Evolutionary conservation across 2,797 vertebrate species (phyloP).

Genomic region (Enteromius mattozi): DNA sequence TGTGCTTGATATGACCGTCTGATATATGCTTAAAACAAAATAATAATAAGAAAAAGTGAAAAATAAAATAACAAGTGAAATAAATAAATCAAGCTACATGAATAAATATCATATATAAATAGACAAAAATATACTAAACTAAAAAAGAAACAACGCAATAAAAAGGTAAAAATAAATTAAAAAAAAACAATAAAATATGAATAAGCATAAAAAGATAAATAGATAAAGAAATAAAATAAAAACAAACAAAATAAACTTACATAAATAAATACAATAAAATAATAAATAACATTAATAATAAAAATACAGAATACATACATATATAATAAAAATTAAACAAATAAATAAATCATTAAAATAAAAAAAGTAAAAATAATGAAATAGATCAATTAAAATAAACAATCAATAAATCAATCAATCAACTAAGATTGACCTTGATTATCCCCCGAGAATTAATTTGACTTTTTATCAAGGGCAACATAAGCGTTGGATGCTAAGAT

Average conservation of each 20-base stretch:
- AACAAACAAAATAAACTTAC: neutral
- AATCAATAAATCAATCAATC: neutral
- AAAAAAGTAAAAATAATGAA: neutral
- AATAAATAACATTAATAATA: neutral
- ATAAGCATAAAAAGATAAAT: neutral
- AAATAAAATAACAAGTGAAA: neutral
- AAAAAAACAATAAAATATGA: neutral
- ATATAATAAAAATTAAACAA: neutral
- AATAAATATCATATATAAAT: neutral
- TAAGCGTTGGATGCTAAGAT: neutral
- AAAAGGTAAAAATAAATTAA: neutral
- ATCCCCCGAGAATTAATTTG: neutral
- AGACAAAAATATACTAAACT: neutral
- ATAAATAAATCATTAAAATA: too few relatives aligned
- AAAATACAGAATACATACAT: neutral
- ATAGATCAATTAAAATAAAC: neutral
- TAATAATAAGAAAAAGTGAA: neutral
- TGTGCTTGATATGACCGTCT: neutral
- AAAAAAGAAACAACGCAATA: neutral
- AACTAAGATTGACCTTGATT: neutral
- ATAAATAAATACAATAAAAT: neutral
- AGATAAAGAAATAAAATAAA: neutral
- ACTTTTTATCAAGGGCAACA: slow-evolving; percentile 26
- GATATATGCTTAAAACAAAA: neutral
- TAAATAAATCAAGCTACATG: neutral